These are phyloP conservation scores for Cynodonichthys magdalenae DNA, from an alignment of 2,797 vertebrate species.

Conservation along the genomic window DNA sequence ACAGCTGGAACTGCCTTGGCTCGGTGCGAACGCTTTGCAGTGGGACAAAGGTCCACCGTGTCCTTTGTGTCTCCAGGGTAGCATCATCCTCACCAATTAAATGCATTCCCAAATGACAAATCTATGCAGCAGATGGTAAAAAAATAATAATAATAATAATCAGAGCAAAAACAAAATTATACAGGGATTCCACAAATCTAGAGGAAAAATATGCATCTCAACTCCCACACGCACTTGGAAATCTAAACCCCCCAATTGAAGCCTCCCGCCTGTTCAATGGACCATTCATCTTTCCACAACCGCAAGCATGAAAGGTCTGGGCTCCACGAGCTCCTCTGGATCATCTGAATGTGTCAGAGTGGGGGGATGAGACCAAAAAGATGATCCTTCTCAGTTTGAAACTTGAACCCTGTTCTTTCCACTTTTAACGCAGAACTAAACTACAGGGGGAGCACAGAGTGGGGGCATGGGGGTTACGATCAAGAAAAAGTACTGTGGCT, in stretches of 20 bases:
- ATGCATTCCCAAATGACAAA: constrained; percentile 1
- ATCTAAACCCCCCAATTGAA: constrained; percentile 58
- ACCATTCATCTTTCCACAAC: constrained; percentile 68
- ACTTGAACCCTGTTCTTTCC: constrained; percentile 16
- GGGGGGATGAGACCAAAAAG: constrained; percentile 22
- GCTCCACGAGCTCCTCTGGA: constrained; percentile 20
- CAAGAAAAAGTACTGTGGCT: constrained; percentile 16
- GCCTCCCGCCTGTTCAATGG: constrained; percentile 57
- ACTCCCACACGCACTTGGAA: constrained; percentile 29
- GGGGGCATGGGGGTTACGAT: constrained; percentile 41
- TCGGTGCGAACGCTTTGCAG: constrained; percentile 3
- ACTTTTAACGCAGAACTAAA: constrained; percentile 22
- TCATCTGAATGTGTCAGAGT: constrained; percentile 42
- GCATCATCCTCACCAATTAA: background rate
- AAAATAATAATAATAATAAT: background rate
- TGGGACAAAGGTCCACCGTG: constrained; percentile 24
- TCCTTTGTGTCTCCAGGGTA: background rate
- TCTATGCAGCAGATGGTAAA: constrained; percentile 26
- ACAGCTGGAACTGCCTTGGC: constrained; percentile 12
- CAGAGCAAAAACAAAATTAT: constrained; percentile 24
- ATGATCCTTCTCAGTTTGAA: constrained; percentile 18
- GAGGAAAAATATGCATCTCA: constrained; percentile 35
- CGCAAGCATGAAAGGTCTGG: constrained; percentile 53
- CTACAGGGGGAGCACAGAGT: constrained; percentile 12
- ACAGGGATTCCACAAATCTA: constrained; percentile 49